Conservation (phyloP, 1,140 invertebrate species). For the Aethina tumida region DNA sequence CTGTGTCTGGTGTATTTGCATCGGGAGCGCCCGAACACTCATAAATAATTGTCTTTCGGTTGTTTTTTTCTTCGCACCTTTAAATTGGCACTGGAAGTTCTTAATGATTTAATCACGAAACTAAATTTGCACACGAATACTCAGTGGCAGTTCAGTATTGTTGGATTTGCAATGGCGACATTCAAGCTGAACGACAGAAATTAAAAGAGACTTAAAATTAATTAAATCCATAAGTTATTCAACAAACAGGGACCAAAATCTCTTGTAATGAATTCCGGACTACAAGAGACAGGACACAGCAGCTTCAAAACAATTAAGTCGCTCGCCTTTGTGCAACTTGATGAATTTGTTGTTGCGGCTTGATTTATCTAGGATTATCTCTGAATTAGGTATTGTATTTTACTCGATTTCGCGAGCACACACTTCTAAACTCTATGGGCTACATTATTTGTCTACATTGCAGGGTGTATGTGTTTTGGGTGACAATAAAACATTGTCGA, state of each 20-base stretch:
- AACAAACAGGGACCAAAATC: constrained; percentile 18
- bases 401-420: constrained; percentile 2
- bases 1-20: no score
- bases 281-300: constrained; percentile 13
- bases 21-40: no score
- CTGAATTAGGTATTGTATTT: constrained; percentile 16
- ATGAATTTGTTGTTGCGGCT: constrained; percentile 20
- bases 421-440: constrained; percentile 2
- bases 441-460: constrained; percentile 4
- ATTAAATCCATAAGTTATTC: constrained; percentile 23
- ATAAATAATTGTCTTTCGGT: no score
- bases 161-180: no score
- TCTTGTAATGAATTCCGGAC: constrained; percentile 21
- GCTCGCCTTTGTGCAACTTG: constrained; percentile 16
- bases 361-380: constrained; percentile 21
- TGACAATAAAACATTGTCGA: no score
- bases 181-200: no score
- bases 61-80: no score
- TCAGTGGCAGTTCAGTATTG: no score
- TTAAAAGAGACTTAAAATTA: constrained; percentile 21
- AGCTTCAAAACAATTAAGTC: constrained; percentile 17
- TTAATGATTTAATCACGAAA: no score
- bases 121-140: no score
- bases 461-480: constrained; percentile 6
- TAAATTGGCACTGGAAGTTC: no score